Conservation (phyloP, 2,888 invertebrate genomes). For the Mesorhabditis spiculigera region DNA sequence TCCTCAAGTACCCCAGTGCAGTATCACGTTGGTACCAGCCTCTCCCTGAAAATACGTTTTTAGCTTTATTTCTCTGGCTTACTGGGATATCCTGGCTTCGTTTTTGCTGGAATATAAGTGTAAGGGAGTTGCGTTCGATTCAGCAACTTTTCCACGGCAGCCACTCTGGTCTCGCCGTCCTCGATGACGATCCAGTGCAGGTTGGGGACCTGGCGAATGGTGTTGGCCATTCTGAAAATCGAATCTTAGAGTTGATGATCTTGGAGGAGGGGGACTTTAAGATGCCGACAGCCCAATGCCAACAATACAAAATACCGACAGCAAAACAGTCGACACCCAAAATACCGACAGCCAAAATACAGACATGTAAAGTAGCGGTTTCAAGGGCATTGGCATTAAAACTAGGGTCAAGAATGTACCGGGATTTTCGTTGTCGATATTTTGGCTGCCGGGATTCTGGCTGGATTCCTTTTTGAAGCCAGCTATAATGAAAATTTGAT, state of each 20-base stretch:
- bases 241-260: background rate
- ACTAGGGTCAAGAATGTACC: too few species aligned
- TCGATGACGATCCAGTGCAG: slow-evolving; percentile 43
- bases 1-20: slow-evolving; percentile 33
- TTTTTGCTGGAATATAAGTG: slow-evolving; percentile 33
- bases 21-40: slow-evolving; percentile 48
- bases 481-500: too few species aligned
- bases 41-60: slow-evolving; percentile 20
- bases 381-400: too few species aligned
- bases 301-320: too few species aligned
- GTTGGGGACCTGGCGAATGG: slow-evolving; percentile 28
- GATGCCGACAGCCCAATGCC: too few species aligned
- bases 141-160: slow-evolving; percentile 21
- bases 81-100: slow-evolving; percentile 35
- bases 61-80: background rate
- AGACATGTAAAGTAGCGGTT: too few species aligned
- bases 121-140: slow-evolving; percentile 25
- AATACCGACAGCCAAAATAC: too few species aligned
- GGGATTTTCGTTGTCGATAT: too few species aligned
- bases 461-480: too few species aligned
- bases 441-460: too few species aligned
- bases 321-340: too few species aligned
- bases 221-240: slow-evolving; percentile 38
- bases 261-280: too few species aligned
- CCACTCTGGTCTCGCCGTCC: slow-evolving; percentile 21